Base-by-base conservation (phyloP, 2,888 invertebrate genomes). In the Meliscaeva auricollis region DNA sequence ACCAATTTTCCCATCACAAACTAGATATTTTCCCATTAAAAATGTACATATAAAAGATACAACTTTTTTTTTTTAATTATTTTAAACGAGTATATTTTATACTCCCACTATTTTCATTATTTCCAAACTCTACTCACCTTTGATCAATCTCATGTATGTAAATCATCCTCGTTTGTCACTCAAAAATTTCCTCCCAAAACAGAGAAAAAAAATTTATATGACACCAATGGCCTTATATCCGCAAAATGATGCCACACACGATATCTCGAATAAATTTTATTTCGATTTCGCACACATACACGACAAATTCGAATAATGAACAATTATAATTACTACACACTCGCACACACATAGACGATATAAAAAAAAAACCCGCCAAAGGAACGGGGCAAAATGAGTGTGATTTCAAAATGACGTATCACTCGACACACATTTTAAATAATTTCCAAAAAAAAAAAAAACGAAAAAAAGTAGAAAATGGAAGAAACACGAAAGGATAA, bases 391-490 rank as follows among this genome's bases (percentile, higher is more conserved):
- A 38, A 66, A 58, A 72, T 52, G 46, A 69, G 58, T 68, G 46
- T 41, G 44, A 76, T 76, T 75, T 56, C 44, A 38, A 79, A 79
- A 75, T 84, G 74, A 79, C 79, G 79, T 79, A 79, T 84, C 83
- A 84, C 83, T 84, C 83, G 83, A 84, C 79, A 84, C 66, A 83
- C 83, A 78, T 83, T 83, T 66, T 78, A 54, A 70, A 72, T 15
- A 60, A 44, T 81, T 66, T 68, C 15, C 48, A 15, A 60, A 50
- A 78, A 50, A 32, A 48, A 41, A 66, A 56, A 22, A 17, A 17
- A 26, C 7, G 32, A 20, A 20, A 11, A 3, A 3, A 26, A 4
- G 4, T 26, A 44, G 62, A 60, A 66, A 68, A 68, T 44, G 15
- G 3, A 81, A 52, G 13, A 35, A 35, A 62, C 60, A 60, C 30